These are phyloP conservation scores for Oligia strigilis DNA, from an alignment of 2,888 invertebrate genomes.

Conservation along the genomic window DNA sequence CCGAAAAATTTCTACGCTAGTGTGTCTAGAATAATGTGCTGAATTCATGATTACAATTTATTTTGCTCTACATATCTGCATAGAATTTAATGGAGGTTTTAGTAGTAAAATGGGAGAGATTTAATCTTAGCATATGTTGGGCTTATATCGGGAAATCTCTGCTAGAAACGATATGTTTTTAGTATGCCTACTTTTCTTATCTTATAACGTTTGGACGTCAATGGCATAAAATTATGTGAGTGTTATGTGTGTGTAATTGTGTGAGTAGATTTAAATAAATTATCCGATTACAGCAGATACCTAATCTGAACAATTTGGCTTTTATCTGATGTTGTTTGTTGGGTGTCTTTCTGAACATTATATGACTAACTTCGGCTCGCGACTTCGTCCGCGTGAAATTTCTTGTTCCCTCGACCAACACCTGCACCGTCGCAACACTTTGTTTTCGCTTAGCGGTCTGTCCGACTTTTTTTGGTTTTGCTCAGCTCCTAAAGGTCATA, in stretches of 20 bases:
- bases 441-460: no score
- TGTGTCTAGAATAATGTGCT: no score
- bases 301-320: constrained; percentile 2
- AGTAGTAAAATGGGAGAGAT: neutral
- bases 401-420: no score
- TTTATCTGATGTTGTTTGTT: neutral
- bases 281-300: constrained; percentile 24
- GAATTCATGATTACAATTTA: no score
- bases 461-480: no score
- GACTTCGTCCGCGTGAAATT: no score
- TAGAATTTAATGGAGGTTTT: neutral
- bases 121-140: neutral
- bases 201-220: constrained; percentile 26
- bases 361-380: no score
- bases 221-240: neutral
- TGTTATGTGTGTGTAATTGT: no score
- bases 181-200: constrained; percentile 4
- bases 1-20: no score
- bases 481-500: no score
- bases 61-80: neutral
- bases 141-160: neutral
- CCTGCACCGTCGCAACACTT: no score
- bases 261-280: constrained; percentile 16
- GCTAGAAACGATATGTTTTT: neutral
- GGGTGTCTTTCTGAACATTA: neutral